Conservation (phyloP, 92 coral and sea anemone genomes). For the Zoanthus solanderi region DNA sequence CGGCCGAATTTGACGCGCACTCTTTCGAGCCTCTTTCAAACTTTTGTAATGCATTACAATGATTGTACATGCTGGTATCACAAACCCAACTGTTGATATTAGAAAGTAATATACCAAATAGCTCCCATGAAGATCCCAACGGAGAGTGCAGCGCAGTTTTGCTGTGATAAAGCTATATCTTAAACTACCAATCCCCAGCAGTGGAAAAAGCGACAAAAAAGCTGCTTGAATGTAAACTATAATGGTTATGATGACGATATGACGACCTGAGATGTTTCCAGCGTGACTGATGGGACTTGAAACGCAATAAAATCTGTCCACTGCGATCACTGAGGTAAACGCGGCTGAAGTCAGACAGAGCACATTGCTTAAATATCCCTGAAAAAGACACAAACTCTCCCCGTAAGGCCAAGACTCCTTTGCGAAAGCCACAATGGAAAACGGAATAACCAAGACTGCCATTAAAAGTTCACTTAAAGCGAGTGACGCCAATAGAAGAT, state of each 20-base stretch:
- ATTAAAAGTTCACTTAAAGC: conserved; percentile 74
- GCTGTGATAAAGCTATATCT: conserved; percentile 61
- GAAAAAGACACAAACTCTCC: conserved; percentile 70
- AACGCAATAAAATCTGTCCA: conserved; percentile 76
- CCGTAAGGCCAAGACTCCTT: conserved; percentile 70
- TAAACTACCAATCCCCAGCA: conserved; percentile 71
- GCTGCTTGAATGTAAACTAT: conserved; percentile 64
- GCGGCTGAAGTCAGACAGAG: conserved; percentile 74
- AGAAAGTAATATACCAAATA: conserved; percentile 70
- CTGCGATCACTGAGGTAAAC: conserved; percentile 79
- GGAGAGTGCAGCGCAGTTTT: conserved; percentile 75
- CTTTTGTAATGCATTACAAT: conserved; percentile 82
- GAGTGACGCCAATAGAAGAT: conserved; percentile 73
- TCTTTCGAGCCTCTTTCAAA: conserved; percentile 75
- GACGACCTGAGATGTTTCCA: conserved; percentile 61
- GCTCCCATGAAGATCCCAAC: conserved; percentile 78
- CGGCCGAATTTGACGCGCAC: conserved; percentile 87
- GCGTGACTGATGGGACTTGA: conserved; percentile 87
- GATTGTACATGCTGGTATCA: conserved; percentile 62
- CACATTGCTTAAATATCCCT: conserved; percentile 74
- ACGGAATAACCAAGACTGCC: conserved; percentile 69
- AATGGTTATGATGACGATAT: conserved; percentile 50
- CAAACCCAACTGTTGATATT: conserved; percentile 69
- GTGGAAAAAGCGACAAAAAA: conserved; percentile 81
- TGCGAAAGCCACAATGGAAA: conserved; percentile 77